These are phyloP conservation scores for Chromobotia macracanthus DNA, from an alignment of 2,797 vertebrate genomes.

Conservation along the genomic window DNA sequence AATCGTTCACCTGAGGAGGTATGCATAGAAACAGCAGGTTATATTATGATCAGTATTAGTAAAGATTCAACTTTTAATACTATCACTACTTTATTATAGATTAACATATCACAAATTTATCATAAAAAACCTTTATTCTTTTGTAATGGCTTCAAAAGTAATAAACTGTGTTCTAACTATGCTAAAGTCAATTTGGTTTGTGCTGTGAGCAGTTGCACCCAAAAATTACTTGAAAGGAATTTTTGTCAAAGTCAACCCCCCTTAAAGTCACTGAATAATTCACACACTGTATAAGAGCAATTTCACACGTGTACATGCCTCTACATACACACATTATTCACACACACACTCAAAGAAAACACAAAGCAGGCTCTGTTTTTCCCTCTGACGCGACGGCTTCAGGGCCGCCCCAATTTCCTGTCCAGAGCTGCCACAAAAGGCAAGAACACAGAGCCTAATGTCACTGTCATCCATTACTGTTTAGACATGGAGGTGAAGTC, in stretches of 20 bases:
- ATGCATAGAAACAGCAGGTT: too few species aligned
- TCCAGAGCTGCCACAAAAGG: constrained; percentile 74
- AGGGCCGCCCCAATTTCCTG: constrained; percentile 75
- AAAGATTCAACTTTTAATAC: neutral
- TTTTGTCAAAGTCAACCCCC: neutral
- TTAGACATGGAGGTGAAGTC: constrained; percentile 61
- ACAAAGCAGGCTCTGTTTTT: constrained; percentile 80
- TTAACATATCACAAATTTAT: neutral
- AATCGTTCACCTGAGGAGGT: too few species aligned
- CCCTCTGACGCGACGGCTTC: constrained; percentile 69
- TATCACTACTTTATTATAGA: neutral
- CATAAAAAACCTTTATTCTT: neutral
- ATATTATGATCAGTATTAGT: too few species aligned
- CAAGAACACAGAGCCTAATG: constrained; percentile 73
- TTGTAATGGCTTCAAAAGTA: neutral
- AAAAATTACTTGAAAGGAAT: neutral
- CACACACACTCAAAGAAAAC: constrained; percentile 57
- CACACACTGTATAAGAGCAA: constrained; percentile 10
- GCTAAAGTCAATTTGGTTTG: neutral
- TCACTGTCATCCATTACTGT: constrained; percentile 67
- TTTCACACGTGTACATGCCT: constrained; percentile 25
- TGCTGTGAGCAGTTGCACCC: neutral
- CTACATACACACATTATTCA: constrained; percentile 40
- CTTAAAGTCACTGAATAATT: constrained; percentile 1
- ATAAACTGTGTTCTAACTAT: neutral